Base-by-base conservation (phyloP, 2,888 invertebrate species). In the Aphodius granarius region DNA sequence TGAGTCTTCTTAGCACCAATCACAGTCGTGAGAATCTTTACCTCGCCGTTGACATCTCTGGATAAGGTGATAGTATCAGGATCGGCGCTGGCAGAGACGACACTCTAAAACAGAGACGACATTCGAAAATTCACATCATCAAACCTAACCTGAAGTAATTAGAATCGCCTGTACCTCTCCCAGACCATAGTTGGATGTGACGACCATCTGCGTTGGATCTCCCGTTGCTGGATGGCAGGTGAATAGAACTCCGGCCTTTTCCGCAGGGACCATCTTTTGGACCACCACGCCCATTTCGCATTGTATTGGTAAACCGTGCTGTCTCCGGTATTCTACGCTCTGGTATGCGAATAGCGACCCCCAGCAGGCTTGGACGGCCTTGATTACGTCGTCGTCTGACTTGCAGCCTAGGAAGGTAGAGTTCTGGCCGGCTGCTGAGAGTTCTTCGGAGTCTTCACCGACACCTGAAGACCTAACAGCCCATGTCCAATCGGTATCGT, bases 371-470 rank as follows among this genome's bases (percentile, higher is more conserved):
- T 90, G 87, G 0, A 96, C 88, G 5, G 91, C 92, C 23, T 87
- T 82, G 13, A 91, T 77, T 9, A 94, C 87, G 74, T 91, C 89
- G 0, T 86, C 86, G 64, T 87, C 85, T 0, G 89, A 89, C 63
- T 84, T 85, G 73, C 94, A 91, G 0, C 95, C 94, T 2, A 96
- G 88, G 77, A 92, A 90, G 0, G 95, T 95, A 77, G 93, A 92
- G 87, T 96, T 94, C 87, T 96, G 96, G 0, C 96, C 96, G 0
- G 96, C 96, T 3, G 94, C 93, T 0, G 95, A 95, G 13, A 94
- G 87, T 71, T 94, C 94, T 76, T 92, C 91, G 5, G 93, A 92
- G 85, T 96, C 96, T 87, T 96, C 96, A 3, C 93, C 93, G 66
- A 94, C 90, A 15, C 93, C 95, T 66, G 86, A 86, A 3, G 94